Base-by-base conservation (phyloP, 1,140 invertebrate genomes). In the Wiebesia pumilae region DNA sequence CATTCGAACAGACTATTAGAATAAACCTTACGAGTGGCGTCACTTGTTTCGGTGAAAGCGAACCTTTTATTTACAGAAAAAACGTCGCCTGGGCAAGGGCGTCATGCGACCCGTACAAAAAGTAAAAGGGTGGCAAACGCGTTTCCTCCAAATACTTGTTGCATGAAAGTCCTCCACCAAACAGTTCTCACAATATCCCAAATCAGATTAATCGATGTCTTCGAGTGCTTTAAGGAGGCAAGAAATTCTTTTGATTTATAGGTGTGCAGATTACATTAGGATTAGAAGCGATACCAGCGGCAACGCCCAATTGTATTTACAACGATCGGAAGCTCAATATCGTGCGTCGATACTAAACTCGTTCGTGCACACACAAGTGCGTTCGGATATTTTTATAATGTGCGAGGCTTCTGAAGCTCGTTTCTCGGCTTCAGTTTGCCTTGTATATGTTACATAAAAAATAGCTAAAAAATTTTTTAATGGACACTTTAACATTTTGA, bases 191-290 rank as follows among this genome's bases (percentile, higher is more conserved):
- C 27, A 62, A 62, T 27, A 27, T 3, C 58, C 14, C 58, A 21
- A 62, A 62, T 79, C 84, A 33, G 77, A 85, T 71, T 80, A 80
- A 80, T 71, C 58, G n/a, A 40, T 69, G 40, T 65, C 62, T 65
- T 65, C 81, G 47, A 24, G 67, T 73, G 43, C 54, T 21, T 62
- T 62, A 27, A 27, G 10, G 58, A 62, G 58, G 7, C 58, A 4
- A 62, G 58, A 85, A 73, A 79, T 35, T 58, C 65, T n/a, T 24
- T 19, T 86, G 81, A 86, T 86, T 86, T 86, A 62, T 62, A 86
- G 27, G 27, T n/a, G 16, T 47, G 14, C 62, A 67, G 75, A 82
- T 87, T 33, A 81, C 77, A 80, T 87, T 84, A 73, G 75, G 81
- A 87, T 87, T 87, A 80, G 47, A 12, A 27, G 67, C 62, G 16